phyloP scores from a whole-genome alignment of 2,888 invertebrate genomes.

The Trissolcus japonicus region DNA sequence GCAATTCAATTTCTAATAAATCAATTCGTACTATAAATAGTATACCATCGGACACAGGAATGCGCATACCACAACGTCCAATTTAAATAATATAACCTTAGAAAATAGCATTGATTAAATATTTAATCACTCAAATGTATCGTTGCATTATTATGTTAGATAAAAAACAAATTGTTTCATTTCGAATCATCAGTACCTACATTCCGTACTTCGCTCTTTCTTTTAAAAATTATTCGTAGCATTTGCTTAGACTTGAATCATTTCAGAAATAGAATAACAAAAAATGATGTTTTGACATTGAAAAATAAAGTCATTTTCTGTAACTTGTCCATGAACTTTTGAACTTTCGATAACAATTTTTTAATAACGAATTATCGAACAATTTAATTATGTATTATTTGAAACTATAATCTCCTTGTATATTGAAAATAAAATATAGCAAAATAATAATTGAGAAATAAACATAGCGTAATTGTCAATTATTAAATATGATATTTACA shows the following conservation, averaged over 20 bases:
- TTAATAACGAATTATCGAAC: too few species aligned
- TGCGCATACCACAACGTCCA: conserved; percentile 3
- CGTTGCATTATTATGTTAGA: background rate
- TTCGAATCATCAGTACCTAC: background rate
- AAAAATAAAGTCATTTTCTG: background rate
- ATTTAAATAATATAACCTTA: conserved; percentile 17
- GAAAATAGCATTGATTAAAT: conserved; percentile 2
- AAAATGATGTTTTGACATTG: too few species aligned
- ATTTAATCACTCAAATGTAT: conserved; percentile 7
- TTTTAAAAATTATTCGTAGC: too few species aligned
- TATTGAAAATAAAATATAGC: background rate
- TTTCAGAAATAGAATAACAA: too few species aligned
- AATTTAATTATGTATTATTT: too few species aligned
- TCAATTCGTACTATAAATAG: conserved; percentile 29
- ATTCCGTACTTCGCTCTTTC: background rate
- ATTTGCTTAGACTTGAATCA: too few species aligned
- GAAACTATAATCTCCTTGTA: too few species aligned
- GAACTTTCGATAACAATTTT: too few species aligned
- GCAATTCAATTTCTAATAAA: conserved; percentile 42
- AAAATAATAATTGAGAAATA: background rate
- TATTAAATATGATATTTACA: too few species aligned
- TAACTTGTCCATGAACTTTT: conserved; percentile 34
- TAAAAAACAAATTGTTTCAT: background rate
- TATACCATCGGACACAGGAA: conserved; percentile 4
- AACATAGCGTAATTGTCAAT: background rate